Percentiles rank a stretch among this genome's conserved stretches.
phyloP scores from a whole-genome alignment of 2,113 vertebrate species.

The Sula dactylatra region DNA sequence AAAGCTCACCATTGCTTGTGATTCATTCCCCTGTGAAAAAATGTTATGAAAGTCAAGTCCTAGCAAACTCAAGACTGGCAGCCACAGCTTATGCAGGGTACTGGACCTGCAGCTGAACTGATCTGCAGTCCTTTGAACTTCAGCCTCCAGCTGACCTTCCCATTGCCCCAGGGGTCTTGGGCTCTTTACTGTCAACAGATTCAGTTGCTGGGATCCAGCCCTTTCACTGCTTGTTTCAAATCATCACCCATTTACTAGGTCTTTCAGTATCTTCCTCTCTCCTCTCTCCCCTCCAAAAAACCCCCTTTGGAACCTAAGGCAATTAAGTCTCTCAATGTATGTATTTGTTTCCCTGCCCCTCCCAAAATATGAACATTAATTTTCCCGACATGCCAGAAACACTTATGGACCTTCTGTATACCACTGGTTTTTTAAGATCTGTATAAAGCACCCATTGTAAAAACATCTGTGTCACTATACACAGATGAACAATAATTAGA shows the following conservation, averaged over 20 bases:
- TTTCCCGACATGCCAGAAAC: neutral
- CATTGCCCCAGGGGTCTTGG: neutral
- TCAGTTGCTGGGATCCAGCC: neutral
- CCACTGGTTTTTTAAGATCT: neutral
- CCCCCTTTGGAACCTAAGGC: neutral
- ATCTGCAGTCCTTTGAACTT: neutral
- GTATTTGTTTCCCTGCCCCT: neutral
- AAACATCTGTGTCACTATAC: neutral
- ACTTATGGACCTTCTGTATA: neutral
- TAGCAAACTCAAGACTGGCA: neutral
- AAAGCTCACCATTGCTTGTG: neutral
- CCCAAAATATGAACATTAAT: neutral
- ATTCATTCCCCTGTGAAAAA: neutral
- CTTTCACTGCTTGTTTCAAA: neutral
- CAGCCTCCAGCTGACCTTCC: neutral
- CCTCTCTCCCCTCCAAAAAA: fast-evolving
- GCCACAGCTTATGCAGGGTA: fast-evolving
- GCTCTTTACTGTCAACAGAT: neutral
- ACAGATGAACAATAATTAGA: neutral
- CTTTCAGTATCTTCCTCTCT: neutral
- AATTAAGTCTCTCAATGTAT: neutral
- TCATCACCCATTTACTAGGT: neutral
- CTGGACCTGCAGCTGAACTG: neutral
- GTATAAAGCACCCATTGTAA: neutral
- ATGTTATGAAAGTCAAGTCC: fast-evolving